Base-by-base conservation (phyloP, 2,113 vertebrate genomes). In the Lagopus muta region DNA sequence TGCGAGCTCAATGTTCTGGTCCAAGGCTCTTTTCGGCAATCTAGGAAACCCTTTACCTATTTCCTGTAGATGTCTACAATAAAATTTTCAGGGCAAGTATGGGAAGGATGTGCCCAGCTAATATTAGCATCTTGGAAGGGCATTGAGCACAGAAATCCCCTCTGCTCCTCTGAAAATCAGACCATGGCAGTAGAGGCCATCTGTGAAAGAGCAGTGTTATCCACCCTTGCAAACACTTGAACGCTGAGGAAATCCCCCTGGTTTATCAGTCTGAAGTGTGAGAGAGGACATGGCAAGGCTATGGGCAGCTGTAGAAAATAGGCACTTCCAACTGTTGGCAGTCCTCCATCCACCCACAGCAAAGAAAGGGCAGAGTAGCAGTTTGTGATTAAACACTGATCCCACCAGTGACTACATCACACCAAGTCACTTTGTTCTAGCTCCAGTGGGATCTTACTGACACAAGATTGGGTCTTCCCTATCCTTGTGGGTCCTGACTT, bases 321-420 rank as follows among this genome's bases (percentile, higher is more conserved):
- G 70, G 78, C 83, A 22, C 42, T 90, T 94, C 86, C 89, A 90
- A 52, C 91, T 93, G 18, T 86, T 94, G 82, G 62, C 74, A 76
- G n/a, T 95, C 66, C 62, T 73, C 40, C 48, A 85, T 34, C 79
- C 64, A 52, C 76, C 20, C 57, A 67, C 57, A 7, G 4, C 8
- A 9, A 32, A 47, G 42, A 91, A 75, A 92, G 58, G 66, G 38
- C 78, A 82, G 38, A 86, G 7, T 40, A 58, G 28, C 10, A 32
- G 30, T 57, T 57, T 57, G 17, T 32, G 30, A 57, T 54, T 16
- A 54, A 54, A 18, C 60, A 52, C 6, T 0, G 0, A 48, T 65
- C 40, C 38, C 14, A 8, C 28, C 47, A 18, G 22, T 9, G 11
- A 2, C 1, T 40, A 45, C 21, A 30, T 81, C 54, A 12, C 54